Conservation (phyloP, 2,113 vertebrate species). For the Antechinus stuartii region DNA sequence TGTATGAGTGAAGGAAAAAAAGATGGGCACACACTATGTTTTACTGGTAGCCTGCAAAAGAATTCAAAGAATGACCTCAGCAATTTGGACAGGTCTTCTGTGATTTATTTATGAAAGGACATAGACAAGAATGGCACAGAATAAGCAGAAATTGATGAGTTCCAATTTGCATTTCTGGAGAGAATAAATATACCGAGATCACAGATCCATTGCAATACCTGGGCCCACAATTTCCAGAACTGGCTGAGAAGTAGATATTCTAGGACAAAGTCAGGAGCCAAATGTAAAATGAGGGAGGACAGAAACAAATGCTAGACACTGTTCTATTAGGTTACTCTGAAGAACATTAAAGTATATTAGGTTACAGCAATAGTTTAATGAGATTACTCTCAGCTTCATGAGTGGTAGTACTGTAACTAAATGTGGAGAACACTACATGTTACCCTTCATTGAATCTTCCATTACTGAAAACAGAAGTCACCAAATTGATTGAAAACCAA, state of each 20-base stretch:
- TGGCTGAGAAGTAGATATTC: background rate
- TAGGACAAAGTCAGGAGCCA: constrained; percentile 28
- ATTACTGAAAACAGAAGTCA: background rate
- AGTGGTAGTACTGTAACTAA: background rate
- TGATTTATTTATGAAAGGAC: background rate
- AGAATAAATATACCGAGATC: background rate
- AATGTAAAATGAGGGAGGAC: background rate
- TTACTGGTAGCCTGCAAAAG: background rate
- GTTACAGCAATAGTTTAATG: background rate
- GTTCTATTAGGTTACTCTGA: background rate
- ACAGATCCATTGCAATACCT: background rate
- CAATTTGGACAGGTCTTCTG: background rate
- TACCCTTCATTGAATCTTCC: background rate
- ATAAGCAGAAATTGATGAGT: background rate
- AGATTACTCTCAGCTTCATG: background rate
- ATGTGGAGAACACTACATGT: background rate
- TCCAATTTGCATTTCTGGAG: background rate
- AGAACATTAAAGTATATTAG: background rate
- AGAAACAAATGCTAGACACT: background rate
- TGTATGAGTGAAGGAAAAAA: background rate
- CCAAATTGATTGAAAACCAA: background rate
- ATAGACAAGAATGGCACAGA: background rate
- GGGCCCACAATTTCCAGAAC: background rate
- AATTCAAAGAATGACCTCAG: background rate
- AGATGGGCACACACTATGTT: background rate